Base-by-base conservation (phyloP, 2,888 invertebrate genomes). In the Lagria hirta region DNA sequence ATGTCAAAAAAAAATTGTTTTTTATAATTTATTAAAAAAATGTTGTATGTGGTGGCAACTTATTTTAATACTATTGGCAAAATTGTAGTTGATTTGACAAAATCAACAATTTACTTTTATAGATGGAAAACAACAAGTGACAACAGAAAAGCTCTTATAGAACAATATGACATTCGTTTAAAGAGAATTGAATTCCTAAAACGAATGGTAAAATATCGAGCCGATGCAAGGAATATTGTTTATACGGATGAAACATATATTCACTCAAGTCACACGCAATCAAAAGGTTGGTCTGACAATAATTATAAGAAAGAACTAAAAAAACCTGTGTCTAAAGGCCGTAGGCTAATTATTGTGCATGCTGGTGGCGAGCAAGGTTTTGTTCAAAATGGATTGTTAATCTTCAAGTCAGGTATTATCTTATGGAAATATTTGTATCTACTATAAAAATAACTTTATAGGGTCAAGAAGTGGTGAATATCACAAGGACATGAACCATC, bases 321-420 rank as follows among this genome's bases (percentile, higher is more conserved):
- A 8, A 23, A 10, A 1, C 27, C 24, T 4, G 3, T 16, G 27
- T 22, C 22, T 22, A 33, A 33, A 22, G 28, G 20, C 4, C 27
- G 14, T 4, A 2, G 37, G 2, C 16, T 37, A 5, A 28, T 38
- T 8, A 15, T 37, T 5, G 21, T 28, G 7, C 13, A 37, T 11
- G 37, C 37, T 2, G 35, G 35, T 6, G 13, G 16, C n/a, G 36
- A 36, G 8, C 10, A 13, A 3, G 26, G 36, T 10, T 26, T 26
- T 16, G n/a, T 36, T 10, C 4, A 10, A 4, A 17, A 36, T 27
- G 17, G 12, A 1, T 13, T 26, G 18, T 7, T 16, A 2, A 12
- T 27, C 17, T 17, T 18, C 4, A 27, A 18, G 4, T 23, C 34
- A 23, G 13, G 24, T 35, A 23, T n/a, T n/a, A n/a, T n/a, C n/a